These are phyloP conservation scores for Drosophila greeni DNA, from an alignment of 2,888 invertebrate genomes.

Conservation along the genomic window DNA sequence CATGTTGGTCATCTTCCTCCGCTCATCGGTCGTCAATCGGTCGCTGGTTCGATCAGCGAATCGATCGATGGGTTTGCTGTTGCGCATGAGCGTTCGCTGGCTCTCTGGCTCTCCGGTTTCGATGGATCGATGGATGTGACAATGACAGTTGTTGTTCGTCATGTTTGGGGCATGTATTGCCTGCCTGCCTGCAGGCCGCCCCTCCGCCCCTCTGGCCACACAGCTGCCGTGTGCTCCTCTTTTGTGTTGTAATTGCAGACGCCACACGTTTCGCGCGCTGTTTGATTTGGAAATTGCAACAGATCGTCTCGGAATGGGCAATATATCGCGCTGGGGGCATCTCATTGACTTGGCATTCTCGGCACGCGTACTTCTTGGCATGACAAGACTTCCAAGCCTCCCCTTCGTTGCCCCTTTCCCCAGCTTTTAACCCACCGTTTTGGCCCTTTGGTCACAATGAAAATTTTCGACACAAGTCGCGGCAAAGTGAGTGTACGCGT, in stretches of 20 bases:
- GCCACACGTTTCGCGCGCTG: constrained; percentile 73
- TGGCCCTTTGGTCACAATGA: constrained; percentile 26
- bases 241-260: constrained; percentile 72
- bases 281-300: constrained; percentile 74
- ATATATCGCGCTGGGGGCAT: constrained; percentile 54
- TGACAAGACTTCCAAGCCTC: constrained; percentile 73
- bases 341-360: constrained; percentile 67
- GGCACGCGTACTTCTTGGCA: constrained; percentile 74
- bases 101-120: constrained; percentile 29
- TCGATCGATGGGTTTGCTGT: constrained; percentile 29
- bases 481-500: constrained; percentile 40
- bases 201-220: constrained; percentile 6
- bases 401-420: constrained; percentile 28
- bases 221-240: constrained; percentile 23
- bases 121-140: constrained; percentile 61
- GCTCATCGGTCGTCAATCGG: constrained; percentile 30
- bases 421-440: constrained; percentile 2
- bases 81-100: constrained; percentile 36
- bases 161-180: constrained; percentile 66
- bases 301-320: constrained; percentile 62
- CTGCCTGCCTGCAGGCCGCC: neutral
- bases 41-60: constrained; percentile 28
- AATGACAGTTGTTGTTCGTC: constrained; percentile 76
- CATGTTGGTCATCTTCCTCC: constrained; percentile 32
- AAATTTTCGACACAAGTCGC: constrained; percentile 34